Base-by-base conservation (phyloP, 2,888 invertebrate species). In the Sesia apiformis region DNA sequence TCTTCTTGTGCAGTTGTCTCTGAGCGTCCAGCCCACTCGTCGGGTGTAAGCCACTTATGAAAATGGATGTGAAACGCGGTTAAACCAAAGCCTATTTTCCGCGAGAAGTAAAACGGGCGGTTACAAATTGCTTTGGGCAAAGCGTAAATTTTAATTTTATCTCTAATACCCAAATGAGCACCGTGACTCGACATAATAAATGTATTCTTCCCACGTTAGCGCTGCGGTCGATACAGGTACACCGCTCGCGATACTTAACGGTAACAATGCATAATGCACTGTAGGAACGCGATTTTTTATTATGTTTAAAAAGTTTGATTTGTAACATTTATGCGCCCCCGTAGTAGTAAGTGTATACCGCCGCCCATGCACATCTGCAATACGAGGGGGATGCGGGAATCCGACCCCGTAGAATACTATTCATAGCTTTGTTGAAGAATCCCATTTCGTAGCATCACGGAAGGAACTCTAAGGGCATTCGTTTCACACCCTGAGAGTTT, bases 81-180 rank as follows among this genome's bases (percentile, higher is more conserved):
- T 87, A 87, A 87, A 87, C 83, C 85, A 84, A 84, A 87, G 86
- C 86, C 85, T 86, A 82, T 89, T 87, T 88, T 87, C 86, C 84
- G 81, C 84, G 81, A 81, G 80, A 81, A 82, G 80, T 82, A 81
- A 81, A 85, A 78, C 85, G 83, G 78, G 81, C 80, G 84, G 84
- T 84, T 84, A 89, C 88, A 88, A 89, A 87, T 87, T 89, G 87
- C 85, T 89, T 87, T 85, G 85, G 87, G 87, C 86, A 84, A 82
- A 85, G 86, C 87, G 88, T 89, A 87, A 87, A 89, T 88, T 87
- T 89, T 88, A 88, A 89, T 88, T 87, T 89, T 88, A 88, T 89
- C 88, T 88, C 85, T 88, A 86, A 87, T 87, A 87, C 84, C 86
- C 87, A 85, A 89, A 87, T 87, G 87, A 87, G 86, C 81, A 79